Percentiles rank a stretch among this genome's conserved stretches.
Evolutionary conservation across 2,113 vertebrate species (phyloP).

Genomic region (Rousettus leschenaultii): DNA sequence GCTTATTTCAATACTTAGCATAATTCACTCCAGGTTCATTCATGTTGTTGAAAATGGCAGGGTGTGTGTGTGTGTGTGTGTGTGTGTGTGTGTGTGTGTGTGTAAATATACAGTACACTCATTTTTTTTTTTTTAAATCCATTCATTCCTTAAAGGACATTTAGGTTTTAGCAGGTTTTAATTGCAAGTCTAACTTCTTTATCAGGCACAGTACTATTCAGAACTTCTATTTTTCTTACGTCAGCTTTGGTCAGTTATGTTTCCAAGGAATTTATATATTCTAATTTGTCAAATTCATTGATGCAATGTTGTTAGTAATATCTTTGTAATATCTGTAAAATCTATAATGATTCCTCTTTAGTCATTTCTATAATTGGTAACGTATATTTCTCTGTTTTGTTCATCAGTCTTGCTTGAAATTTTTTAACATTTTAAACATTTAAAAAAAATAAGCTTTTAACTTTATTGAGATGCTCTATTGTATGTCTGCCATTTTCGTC

Average conservation of each 20-base stretch:
- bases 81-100: neutral
- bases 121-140: neutral
- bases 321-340: neutral
- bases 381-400: neutral
- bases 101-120: neutral
- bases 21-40: neutral
- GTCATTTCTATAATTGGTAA: neutral
- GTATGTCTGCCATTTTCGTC: neutral
- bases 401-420: neutral
- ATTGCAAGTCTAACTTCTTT: neutral
- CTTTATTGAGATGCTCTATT: neutral
- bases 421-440: neutral
- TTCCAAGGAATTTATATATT: neutral
- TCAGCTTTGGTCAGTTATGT: neutral
- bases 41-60: neutral
- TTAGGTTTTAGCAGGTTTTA: neutral
- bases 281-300: neutral
- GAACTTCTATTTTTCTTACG: neutral
- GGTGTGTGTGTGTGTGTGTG: neutral
- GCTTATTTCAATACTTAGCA: neutral
- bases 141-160: neutral
- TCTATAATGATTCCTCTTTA: neutral
- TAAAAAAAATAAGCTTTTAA: neutral
- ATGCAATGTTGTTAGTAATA: neutral
- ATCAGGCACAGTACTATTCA: neutral